Evolutionary conservation across 2,113 vertebrate species (phyloP).

Genomic region (Campylomormyrus tamandua): DNA sequence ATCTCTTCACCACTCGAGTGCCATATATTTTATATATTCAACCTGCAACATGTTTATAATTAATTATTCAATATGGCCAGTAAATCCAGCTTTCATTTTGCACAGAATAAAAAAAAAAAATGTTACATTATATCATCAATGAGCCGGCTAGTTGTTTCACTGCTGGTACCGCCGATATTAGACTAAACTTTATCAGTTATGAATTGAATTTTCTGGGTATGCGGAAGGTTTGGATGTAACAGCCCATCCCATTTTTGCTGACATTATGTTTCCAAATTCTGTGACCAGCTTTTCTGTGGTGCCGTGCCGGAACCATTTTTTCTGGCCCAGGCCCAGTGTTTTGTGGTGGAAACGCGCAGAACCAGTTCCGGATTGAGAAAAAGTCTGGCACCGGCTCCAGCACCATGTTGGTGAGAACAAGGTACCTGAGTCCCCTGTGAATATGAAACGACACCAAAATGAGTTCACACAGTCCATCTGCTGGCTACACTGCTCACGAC

Average conservation of each 20-base stretch:
- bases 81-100: neutral
- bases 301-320: no score
- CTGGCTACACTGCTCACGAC: neutral
- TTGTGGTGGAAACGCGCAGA: neutral
- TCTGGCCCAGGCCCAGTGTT: neutral
- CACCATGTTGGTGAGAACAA: neutral
- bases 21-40: neutral
- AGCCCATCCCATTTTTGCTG: neutral
- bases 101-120: neutral
- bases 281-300: no score
- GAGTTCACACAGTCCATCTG: neutral
- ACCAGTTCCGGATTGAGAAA: neutral
- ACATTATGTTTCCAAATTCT: no score
- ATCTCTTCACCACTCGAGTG: neutral
- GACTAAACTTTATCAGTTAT: neutral
- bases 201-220: neutral
- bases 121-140: neutral
- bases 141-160: neutral
- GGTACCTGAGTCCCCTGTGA: neutral
- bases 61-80: neutral
- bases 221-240: neutral
- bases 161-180: neutral
- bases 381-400: neutral
- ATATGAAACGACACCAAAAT: neutral
- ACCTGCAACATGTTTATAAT: neutral